phyloP scores from a whole-genome alignment of 2,113 vertebrate species.

The Embiotoca jacksoni region DNA sequence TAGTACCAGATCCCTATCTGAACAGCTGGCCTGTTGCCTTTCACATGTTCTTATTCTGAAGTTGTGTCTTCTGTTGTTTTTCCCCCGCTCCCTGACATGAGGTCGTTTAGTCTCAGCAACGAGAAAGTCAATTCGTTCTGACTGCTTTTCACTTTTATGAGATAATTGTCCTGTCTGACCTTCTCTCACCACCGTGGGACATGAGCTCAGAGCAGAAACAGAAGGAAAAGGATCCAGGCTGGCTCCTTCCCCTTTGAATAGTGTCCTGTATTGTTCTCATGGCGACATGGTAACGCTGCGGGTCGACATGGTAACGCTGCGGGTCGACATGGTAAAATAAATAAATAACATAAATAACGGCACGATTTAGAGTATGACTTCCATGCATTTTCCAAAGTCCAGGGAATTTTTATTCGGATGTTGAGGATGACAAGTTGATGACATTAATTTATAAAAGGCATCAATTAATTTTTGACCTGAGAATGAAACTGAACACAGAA shows the following conservation, averaged over 20 bases:
- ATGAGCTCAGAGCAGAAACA: not conserved
- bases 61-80: not conserved
- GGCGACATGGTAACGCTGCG: no score
- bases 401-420: no score
- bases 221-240: not conserved
- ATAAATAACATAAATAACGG: no score
- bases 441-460: no score
- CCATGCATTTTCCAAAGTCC: no score
- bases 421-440: no score
- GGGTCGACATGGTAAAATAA: no score
- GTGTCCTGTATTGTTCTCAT: no score
- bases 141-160: not conserved
- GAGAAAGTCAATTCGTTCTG: conserved; percentile 4
- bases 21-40: not conserved
- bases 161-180: not conserved
- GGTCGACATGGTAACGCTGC: no score
- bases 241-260: not conserved
- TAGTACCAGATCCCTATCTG: not conserved
- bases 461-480: no score
- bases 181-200: not conserved
- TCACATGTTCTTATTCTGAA: not conserved
- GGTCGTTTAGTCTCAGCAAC: conserved; percentile 13
- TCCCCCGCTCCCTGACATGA: not conserved
- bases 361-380: not conserved
- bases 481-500: no score